Conservation (phyloP, 2,888 invertebrate species). For the Polymixis flavicincta region DNA sequence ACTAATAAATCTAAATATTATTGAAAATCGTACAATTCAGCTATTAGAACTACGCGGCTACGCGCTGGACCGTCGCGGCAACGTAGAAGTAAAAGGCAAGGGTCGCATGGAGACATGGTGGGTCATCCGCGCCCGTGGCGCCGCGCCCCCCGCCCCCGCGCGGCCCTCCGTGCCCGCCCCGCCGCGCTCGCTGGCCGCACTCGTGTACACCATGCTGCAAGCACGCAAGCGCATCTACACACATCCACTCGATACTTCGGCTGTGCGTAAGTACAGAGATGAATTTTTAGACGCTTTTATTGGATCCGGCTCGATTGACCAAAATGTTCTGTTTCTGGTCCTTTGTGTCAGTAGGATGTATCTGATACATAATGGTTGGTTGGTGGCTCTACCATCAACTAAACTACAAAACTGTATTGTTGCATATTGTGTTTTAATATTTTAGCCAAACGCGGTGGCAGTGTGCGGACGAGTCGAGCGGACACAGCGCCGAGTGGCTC, state of each 20-base stretch:
- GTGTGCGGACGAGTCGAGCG: slow-evolving; percentile 70
- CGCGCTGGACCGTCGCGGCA: slow-evolving; percentile 94
- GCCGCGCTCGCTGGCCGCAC: slow-evolving; percentile 94
- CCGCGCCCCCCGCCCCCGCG: slow-evolving; percentile 88
- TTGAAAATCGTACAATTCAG: slow-evolving; percentile 84
- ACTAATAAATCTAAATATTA: not conserved
- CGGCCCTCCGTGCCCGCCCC: slow-evolving; percentile 91
- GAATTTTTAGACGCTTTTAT: not conserved
- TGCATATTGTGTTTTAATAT: not conserved
- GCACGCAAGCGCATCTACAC: slow-evolving; percentile 93
- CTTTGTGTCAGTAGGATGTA: not conserved
- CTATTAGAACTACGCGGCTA: slow-evolving; percentile 94
- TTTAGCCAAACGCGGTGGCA: slow-evolving; percentile 68
- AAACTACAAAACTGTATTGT: not conserved
- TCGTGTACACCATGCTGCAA: slow-evolving; percentile 97
- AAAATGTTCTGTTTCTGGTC: not conserved
- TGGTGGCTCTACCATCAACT: too few species aligned
- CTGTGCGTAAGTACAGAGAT: slow-evolving; percentile 69
- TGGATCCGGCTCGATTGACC: not conserved
- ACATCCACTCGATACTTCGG: slow-evolving; percentile 76
- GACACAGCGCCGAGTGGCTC: slow-evolving; percentile 73
- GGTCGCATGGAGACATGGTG: slow-evolving; percentile 99
- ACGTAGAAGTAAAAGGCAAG: slow-evolving; percentile 98
- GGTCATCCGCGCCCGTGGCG: slow-evolving; percentile 93
- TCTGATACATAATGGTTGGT: not conserved